A percentile compares a stretch with the other conserved stretches of the same genome.
Conservation (phyloP, 2,113 vertebrate genomes). For the Onychostruthus taczanowskii region DNA sequence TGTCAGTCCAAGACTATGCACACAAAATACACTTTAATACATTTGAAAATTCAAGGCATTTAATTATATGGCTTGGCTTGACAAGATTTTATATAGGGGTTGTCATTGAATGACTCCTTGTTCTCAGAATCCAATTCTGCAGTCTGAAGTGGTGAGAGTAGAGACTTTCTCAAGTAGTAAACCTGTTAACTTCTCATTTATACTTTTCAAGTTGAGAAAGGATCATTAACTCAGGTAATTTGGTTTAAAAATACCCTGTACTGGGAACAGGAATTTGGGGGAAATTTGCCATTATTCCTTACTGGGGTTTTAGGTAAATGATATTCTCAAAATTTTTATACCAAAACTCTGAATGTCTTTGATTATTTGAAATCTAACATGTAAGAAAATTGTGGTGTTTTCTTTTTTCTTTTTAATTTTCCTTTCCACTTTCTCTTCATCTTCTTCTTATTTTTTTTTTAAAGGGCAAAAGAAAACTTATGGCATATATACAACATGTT, state of each 20-base stretch:
- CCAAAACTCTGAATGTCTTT: neutral
- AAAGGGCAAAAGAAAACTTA: neutral
- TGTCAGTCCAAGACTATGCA: neutral
- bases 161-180: neutral
- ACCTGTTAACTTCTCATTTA: neutral
- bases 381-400: neutral
- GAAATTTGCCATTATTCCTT: neutral
- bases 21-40: neutral
- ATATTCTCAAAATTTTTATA: neutral
- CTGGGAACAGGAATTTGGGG: neutral
- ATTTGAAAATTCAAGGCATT: neutral
- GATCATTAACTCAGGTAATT: neutral
- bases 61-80: neutral
- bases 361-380: neutral
- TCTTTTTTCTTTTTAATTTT: neutral
- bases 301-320: neutral
- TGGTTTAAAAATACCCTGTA: neutral
- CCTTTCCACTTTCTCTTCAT: neutral
- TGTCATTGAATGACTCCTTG: neutral
- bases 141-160: neutral
- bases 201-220: neutral
- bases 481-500: rapidly evolving
- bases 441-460: neutral
- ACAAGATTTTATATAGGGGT: neutral
- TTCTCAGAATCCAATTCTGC: neutral